Evolutionary conservation across 1,140 invertebrate genomes (phyloP), one percentile per base, ranked within the genome.

Genomic region (Acromyrmex charruanus): DNA sequence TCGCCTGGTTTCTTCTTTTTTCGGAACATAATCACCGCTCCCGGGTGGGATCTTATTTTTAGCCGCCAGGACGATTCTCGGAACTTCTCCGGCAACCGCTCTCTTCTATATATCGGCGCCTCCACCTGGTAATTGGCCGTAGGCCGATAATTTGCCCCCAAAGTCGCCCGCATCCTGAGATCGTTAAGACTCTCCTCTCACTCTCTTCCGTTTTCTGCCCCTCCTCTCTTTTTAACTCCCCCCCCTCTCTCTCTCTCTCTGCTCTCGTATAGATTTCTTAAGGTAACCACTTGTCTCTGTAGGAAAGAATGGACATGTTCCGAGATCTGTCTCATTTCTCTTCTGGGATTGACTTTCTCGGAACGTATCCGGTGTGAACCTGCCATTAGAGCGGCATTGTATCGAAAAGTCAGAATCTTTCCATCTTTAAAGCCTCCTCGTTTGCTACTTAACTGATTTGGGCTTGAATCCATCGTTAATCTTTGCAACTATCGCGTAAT

Each of bases 11-110:
- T 92, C 90, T 93, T 84, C 92, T 93, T 94, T 93, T 95, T 94
- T 94, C 90, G 91, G 93, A 92, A 92, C 92, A 94, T 94, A 94
- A 95, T 95, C 93, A 91, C 88, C 91, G 94, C 94, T 94, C 94
- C 93, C 94, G 93, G 94, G 94, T 94, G 94, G 94, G 94, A 94
- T 95, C 87, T 94, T 95, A 94, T 94, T 95, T 95, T 95, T 95
- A 95, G 94, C 92, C 85, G 72, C 87, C 77, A 55, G 92, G 87
- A 91, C 90, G 92, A 94, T 95, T 95, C 94, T 94, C 91, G 90
- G 94, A 95, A 95, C 89, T 87, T 44, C 92, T 88, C 91, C 66
- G 55, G 80, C 80, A 90, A 90, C 82, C 86, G 91, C 79, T 72
- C 77, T 80, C 69, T 59, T 79, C 81, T 89, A 87, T 91, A 71